Conservation (phyloP, 2,888 invertebrate genomes). For the Athetis lepigone region DNA sequence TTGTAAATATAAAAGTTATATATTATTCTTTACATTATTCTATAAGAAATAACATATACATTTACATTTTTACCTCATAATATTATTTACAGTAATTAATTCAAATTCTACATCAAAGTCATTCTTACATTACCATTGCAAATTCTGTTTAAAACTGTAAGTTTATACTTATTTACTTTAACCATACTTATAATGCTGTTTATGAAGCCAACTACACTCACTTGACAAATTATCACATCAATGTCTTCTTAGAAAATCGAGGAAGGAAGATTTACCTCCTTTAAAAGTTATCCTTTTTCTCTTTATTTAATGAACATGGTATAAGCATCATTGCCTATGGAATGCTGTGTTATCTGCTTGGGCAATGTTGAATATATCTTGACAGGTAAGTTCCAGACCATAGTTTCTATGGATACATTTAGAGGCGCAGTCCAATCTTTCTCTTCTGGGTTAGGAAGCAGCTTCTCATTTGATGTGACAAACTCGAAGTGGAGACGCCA, state of each 20-base stretch:
- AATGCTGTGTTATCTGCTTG: slow-evolving; percentile 93
- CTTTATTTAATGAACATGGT: slow-evolving; percentile 78
- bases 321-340: slow-evolving; percentile 86
- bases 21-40: slow-evolving; percentile 23
- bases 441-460: slow-evolving; percentile 90
- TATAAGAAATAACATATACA: not conserved
- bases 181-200: not conserved
- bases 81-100: slow-evolving; percentile 41
- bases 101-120: not conserved
- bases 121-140: not conserved
- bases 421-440: slow-evolving; percentile 96
- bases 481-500: slow-evolving; percentile 99
- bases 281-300: not conserved
- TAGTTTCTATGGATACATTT: slow-evolving; percentile 97
- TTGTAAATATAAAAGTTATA: slow-evolving; percentile 48
- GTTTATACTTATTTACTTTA: not conserved
- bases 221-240: not conserved
- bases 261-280: not conserved
- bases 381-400: slow-evolving; percentile 99
- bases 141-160: not conserved
- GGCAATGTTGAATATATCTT: slow-evolving; percentile 98
- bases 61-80: slow-evolving; percentile 16
- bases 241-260: not conserved
- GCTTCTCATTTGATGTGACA: slow-evolving; percentile 94
- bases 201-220: not conserved